Percentiles rank a stretch among this genome's conserved stretches.
phyloP scores from a whole-genome alignment of 2,113 vertebrate species.

The Numenius arquata region DNA sequence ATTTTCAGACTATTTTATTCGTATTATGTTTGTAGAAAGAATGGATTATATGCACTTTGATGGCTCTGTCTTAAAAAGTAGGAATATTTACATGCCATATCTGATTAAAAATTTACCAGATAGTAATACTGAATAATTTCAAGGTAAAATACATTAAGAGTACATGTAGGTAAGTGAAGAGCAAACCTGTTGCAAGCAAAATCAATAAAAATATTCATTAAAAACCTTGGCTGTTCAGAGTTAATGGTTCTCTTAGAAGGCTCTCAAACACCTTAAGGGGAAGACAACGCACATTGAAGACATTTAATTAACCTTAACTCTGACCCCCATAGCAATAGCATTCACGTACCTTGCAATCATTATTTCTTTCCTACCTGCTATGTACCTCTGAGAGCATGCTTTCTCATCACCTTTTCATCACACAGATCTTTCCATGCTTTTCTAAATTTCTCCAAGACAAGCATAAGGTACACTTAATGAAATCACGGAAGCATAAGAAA shows the following conservation, averaged over 20 bases:
- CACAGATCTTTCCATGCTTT: background rate
- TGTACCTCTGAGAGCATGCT: background rate
- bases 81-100: background rate
- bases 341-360: conserved; percentile 21
- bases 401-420: conserved; percentile 35
- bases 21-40: background rate
- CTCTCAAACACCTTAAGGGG: conserved; percentile 41
- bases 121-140: background rate
- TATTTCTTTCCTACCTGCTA: conserved; percentile 8
- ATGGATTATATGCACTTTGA: background rate
- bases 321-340: conserved; percentile 24
- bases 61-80: background rate
- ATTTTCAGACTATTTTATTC: conserved; percentile 42
- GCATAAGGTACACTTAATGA: background rate
- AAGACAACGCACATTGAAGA: conserved; percentile 49
- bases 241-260: conserved; percentile 38
- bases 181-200: conserved; percentile 28
- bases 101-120: background rate
- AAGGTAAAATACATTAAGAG: conserved; percentile 2
- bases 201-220: conserved; percentile 60
- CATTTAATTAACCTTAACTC: conserved; percentile 63
- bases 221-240: background rate
- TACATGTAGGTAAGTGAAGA: background rate
- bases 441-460: conserved; percentile 26
- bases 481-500: background rate